These are phyloP conservation scores for Matsumurasca onukii DNA, from an alignment of 1,140 invertebrate species.

Conservation along the genomic window DNA sequence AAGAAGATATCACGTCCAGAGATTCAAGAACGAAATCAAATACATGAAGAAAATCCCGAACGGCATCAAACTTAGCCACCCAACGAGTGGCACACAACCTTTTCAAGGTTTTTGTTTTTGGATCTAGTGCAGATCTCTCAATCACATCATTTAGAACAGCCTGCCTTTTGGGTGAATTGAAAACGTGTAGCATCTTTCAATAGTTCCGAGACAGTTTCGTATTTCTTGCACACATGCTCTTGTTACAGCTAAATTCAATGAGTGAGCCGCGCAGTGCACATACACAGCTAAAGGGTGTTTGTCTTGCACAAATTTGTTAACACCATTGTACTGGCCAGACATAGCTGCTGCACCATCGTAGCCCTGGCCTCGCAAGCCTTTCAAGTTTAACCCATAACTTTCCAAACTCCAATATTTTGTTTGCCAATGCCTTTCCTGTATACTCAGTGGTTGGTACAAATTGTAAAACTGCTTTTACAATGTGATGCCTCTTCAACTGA, in stretches of 20 bases:
- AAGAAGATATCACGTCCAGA: too few relatives aligned
- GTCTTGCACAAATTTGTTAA: constrained; percentile 36
- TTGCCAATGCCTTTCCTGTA: constrained; percentile 33
- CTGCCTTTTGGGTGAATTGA: constrained; percentile 32
- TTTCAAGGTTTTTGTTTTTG: too few relatives aligned
- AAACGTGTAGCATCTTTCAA: constrained; percentile 29
- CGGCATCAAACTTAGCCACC: too few relatives aligned
- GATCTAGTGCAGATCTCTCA: too few relatives aligned
- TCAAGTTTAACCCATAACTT: constrained; percentile 33
- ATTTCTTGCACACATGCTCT: constrained; percentile 33
- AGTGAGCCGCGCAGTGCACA: constrained; percentile 40
- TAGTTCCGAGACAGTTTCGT: constrained; percentile 34
- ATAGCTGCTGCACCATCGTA: constrained; percentile 43
- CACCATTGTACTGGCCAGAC: constrained; percentile 41
- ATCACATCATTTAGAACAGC: constrained; percentile 27
- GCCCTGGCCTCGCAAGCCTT: constrained; percentile 37
- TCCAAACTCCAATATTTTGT: constrained; percentile 21
- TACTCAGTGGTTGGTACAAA: constrained; percentile 37
- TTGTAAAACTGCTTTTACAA: constrained; percentile 34
- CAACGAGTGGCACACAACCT: too few relatives aligned
- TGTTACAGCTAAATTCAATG: neutral
- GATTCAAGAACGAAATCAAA: too few relatives aligned
- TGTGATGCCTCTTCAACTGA: constrained; percentile 7
- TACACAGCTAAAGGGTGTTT: constrained; percentile 39
- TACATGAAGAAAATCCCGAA: too few relatives aligned